phyloP scores from a whole-genome alignment of 37 sponge, comb jelly and placozoan species.

The Beroe forskalii region DNA sequence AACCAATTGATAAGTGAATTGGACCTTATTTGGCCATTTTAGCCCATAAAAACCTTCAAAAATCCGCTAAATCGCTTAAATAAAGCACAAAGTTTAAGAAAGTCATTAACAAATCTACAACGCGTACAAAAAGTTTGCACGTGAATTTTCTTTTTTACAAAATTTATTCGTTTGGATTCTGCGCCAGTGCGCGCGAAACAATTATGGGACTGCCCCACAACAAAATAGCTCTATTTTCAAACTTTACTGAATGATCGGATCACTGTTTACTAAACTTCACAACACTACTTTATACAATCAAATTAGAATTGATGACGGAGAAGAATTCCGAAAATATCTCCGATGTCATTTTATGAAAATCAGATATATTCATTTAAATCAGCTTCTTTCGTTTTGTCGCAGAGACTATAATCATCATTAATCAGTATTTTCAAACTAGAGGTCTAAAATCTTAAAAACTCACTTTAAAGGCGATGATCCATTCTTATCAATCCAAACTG shows the following conservation, averaged over 20 bases:
- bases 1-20: no score
- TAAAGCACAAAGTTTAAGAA: not conserved
- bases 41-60: no score
- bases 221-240: not conserved
- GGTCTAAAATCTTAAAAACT: not conserved
- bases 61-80: not conserved
- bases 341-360: no score
- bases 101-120: not conserved
- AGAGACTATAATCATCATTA: no score
- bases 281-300: no score
- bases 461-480: constrained; percentile 21
- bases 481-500: not conserved
- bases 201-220: not conserved
- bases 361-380: no score
- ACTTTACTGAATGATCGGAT: no score
- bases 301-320: no score
- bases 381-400: no score
- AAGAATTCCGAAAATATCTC: no score
- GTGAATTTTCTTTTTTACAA: not conserved
- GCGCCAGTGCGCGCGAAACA: not conserved
- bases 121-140: not conserved
- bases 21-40: no score
- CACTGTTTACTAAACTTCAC: no score
- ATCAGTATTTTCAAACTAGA: not conserved
- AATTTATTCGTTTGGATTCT: not conserved